These are phyloP conservation scores for Lemur catta DNA, from an alignment of 2,797 vertebrate species.

Conservation along the genomic window DNA sequence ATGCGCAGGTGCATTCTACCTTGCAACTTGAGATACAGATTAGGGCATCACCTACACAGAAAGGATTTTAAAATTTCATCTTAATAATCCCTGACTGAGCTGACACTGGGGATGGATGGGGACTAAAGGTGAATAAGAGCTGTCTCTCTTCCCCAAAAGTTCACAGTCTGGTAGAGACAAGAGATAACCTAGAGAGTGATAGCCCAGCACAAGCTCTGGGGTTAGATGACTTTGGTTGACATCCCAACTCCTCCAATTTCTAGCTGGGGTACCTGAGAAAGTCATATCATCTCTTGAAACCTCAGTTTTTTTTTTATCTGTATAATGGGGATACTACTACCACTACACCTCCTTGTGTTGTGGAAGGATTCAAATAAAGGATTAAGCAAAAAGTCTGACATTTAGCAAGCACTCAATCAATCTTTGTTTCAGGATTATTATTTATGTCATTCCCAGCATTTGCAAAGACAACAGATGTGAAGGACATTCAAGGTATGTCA, in stretches of 20 bases:
- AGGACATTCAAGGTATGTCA: background rate
- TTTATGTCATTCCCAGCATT: background rate
- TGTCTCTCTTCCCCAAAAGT: background rate
- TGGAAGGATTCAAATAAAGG: background rate
- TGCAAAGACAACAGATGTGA: conserved; percentile 6
- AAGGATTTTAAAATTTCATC: background rate
- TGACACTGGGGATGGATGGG: background rate
- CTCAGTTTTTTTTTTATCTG: conserved; percentile 9
- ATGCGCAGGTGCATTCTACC: background rate
- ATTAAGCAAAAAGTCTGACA: background rate
- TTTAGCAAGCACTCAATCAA: background rate
- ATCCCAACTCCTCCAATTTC: background rate
- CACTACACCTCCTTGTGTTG: background rate
- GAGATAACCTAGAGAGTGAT: background rate
- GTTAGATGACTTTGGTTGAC: background rate
- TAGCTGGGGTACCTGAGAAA: background rate
- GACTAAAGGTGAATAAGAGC: background rate
- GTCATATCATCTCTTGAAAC: background rate
- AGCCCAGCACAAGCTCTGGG: background rate
- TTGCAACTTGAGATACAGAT: background rate
- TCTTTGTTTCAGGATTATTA: background rate
- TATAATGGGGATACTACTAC: background rate
- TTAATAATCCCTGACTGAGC: conserved; percentile 2
- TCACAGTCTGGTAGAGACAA: background rate
- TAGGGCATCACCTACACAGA: background rate